These are phyloP conservation scores for Watsonalla cultraria DNA, from an alignment of 2,888 invertebrate species.

Conservation along the genomic window DNA sequence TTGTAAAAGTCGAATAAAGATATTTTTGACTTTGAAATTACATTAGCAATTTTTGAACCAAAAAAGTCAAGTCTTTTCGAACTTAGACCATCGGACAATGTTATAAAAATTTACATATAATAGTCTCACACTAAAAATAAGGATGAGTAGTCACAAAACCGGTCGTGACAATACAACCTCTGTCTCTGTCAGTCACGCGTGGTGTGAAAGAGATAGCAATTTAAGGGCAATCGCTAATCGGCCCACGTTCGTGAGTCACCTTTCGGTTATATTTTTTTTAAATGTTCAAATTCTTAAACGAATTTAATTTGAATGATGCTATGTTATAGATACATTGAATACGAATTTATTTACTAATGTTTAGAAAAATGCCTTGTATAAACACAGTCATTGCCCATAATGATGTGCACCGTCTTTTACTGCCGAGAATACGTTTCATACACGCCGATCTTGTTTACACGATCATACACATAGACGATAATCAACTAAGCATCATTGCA, in stretches of 20 bases:
- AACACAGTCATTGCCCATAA: too few species aligned
- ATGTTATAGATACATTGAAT: too few species aligned
- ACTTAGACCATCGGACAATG: neutral
- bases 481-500: too few species aligned
- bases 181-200: constrained; percentile 7
- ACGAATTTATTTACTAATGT: too few species aligned
- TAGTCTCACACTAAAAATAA: constrained; percentile 21
- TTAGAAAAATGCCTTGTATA: too few species aligned
- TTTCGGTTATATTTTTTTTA: constrained; percentile 13
- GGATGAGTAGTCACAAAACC: constrained; percentile 22
- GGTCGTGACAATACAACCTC: constrained; percentile 11
- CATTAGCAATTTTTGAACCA: too few species aligned
- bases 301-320: neutral
- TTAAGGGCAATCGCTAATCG: neutral
- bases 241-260: constrained; percentile 12
- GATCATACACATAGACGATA: too few species aligned
- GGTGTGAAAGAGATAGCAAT: constrained; percentile 8
- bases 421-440: too few species aligned
- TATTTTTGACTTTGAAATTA: too few species aligned
- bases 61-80: neutral
- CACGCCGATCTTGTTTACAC: too few species aligned
- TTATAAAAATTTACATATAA: constrained; percentile 17
- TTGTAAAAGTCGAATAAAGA: too few species aligned
- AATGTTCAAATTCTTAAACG: neutral
- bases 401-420: too few species aligned